phyloP scores from a whole-genome alignment of 2,113 vertebrate genomes.

The Riparia riparia region DNA sequence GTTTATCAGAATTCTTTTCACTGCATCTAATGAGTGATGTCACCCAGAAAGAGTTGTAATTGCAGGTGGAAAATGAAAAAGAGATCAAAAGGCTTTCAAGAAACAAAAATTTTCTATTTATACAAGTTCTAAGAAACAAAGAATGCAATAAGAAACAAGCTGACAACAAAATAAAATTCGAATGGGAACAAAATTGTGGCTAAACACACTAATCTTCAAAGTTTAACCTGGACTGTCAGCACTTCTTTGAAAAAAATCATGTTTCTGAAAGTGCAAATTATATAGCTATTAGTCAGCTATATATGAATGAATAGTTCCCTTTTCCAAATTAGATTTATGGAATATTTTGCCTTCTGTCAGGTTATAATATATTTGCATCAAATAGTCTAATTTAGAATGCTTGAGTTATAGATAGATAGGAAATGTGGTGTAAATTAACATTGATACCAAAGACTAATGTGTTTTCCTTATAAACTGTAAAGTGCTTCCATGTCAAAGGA shows the following conservation, averaged over 20 bases:
- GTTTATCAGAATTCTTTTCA: slow-evolving; percentile 19
- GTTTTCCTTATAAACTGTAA: not conserved
- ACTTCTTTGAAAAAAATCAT: slow-evolving; percentile 20
- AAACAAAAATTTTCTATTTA: slow-evolving; percentile 46
- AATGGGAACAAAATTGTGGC: slow-evolving; percentile 18
- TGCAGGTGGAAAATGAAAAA: slow-evolving; percentile 40
- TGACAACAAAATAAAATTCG: slow-evolving; percentile 1
- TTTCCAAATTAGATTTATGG: slow-evolving; percentile 48
- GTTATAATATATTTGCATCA: slow-evolving; percentile 44
- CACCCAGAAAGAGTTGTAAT: slow-evolving; percentile 18
- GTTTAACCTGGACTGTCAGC: slow-evolving; percentile 13
- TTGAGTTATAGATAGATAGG: slow-evolving; percentile 47
- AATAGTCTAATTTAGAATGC: slow-evolving; percentile 42
- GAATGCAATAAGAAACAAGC: not conserved
- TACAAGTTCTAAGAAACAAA: slow-evolving; percentile 38
- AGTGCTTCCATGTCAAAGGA: slow-evolving; percentile 12
- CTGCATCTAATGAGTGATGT: not conserved
- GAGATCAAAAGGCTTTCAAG: slow-evolving; percentile 39
- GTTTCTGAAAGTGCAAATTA: not conserved
- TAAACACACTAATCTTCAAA: slow-evolving; percentile 40
- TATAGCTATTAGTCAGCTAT: slow-evolving; percentile 14
- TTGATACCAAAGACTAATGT: not conserved
- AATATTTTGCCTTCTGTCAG: slow-evolving; percentile 37
- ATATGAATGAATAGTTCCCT: not conserved
- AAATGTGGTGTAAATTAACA: slow-evolving; percentile 22